Evolutionary conservation across 2,797 vertebrate species (phyloP), one percentile per base, ranked within the genome.

Genomic region (Ptychadena robeensis): DNA sequence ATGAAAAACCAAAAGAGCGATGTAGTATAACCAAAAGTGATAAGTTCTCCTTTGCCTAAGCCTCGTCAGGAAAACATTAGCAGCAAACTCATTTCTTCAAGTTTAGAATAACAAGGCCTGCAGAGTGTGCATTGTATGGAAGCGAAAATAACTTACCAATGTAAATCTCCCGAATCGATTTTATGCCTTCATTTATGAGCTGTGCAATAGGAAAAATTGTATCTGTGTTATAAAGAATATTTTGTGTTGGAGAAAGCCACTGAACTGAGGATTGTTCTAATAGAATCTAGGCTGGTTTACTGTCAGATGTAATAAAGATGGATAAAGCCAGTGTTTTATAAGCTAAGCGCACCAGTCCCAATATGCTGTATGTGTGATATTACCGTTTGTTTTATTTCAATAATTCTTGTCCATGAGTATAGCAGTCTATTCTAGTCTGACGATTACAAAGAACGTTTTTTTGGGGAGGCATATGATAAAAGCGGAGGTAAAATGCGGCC

Each of bases 11-110:
- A 73, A 67, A 66, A 86, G 71, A 81, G 61, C 75, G n/a, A n/a
- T n/a, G n/a, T n/a, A n/a, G n/a, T n/a, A n/a, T n/a, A n/a, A n/a
- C n/a, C n/a, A 89, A 90, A 87, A 88, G 88, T 92, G 92, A 92
- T 92, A 92, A 88, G 87, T 86, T 91, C 91, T 90, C 84, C 91
- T 90, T 88, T 87, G 86, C 86, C 87, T 85, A 85, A 85, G 70
- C 78, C 78, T 38, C 40, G 34, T 63, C 70, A 61, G 35, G 37
- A 53, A 76, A 40, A 79, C 69, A 73, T 67, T 76, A 68, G 65
- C n/a, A 69, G 73, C 31, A 66, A 77, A 71, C 66, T 63, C 61
- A 38, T 82, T 75, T 82, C 34, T 77, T 34, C 44, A 74, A 68
- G 15, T 81, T 81, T 59, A 74, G 59, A 81, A 74, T 82, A 75